Evolutionary conservation across 2,113 vertebrate genomes (phyloP).

Genomic region (Urocynchramus pylzowi): DNA sequence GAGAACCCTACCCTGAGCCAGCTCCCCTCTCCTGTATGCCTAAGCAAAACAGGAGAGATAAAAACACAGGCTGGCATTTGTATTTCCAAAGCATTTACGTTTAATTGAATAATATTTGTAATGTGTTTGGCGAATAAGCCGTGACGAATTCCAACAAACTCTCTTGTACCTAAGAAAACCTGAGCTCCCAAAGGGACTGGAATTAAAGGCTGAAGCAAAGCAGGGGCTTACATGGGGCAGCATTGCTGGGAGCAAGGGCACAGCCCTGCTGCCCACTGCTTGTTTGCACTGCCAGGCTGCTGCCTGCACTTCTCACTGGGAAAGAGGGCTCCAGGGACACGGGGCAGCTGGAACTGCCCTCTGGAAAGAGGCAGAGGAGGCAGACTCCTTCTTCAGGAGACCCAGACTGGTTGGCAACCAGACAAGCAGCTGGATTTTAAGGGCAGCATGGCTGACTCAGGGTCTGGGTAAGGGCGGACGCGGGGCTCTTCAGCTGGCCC

Average conservation of each 20-base stretch:
- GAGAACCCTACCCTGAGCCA: not conserved
- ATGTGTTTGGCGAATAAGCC: not conserved
- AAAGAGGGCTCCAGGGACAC: not conserved
- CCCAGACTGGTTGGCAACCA: not conserved
- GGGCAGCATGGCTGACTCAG: not conserved
- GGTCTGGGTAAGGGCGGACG: not conserved
- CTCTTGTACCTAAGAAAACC: not conserved
- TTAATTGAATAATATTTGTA: not conserved
- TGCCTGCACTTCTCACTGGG: not conserved
- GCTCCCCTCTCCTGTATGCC: not conserved
- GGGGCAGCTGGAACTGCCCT: not conserved
- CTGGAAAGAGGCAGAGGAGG: not conserved
- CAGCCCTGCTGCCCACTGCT: not conserved
- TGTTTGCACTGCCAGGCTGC: not conserved
- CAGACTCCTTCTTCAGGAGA: not conserved
- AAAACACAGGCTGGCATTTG: not conserved
- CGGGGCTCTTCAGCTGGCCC: rapidly evolving
- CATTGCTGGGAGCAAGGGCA: not conserved
- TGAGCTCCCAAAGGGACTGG: not conserved
- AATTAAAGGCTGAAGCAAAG: not conserved
- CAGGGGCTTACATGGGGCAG: not conserved
- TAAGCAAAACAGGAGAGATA: not conserved
- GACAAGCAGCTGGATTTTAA: not conserved
- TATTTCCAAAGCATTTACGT: conserved; percentile 17
- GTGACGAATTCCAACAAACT: not conserved